Conservation (phyloP, 2,888 invertebrate species). For the Chelonus formosanus region DNA sequence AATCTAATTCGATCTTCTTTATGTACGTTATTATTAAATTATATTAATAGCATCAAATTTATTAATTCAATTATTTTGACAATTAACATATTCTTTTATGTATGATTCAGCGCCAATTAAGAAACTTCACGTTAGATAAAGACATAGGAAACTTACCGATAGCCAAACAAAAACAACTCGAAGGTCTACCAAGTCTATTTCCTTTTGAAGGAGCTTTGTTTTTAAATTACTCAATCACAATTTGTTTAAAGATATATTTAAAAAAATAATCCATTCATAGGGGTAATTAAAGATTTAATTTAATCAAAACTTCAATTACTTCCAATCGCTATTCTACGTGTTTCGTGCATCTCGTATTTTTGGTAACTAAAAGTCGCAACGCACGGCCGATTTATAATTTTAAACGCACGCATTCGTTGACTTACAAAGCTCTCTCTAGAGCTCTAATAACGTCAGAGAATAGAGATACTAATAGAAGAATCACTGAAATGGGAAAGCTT, state of each 20-base stretch:
- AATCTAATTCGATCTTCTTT: not conserved
- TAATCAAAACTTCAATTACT: slow-evolving; percentile 11
- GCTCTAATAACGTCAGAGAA: slow-evolving; percentile 3
- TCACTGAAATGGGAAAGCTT: too few relatives aligned
- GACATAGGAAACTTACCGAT: too few relatives aligned
- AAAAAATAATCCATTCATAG: not conserved
- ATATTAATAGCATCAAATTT: not conserved
- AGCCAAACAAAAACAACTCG: too few relatives aligned
- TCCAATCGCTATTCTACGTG: slow-evolving; percentile 43
- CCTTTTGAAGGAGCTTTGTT: too few relatives aligned
- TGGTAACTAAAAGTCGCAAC: slow-evolving; percentile 45
- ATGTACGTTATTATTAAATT: too few relatives aligned
- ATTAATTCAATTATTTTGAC: too few relatives aligned
- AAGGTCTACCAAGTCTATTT: too few relatives aligned
- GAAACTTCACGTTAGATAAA: too few relatives aligned
- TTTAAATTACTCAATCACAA: not conserved
- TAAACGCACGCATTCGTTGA: slow-evolving; percentile 45
- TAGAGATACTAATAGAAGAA: too few relatives aligned
- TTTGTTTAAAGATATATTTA: slow-evolving; percentile 1
- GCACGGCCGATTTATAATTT: slow-evolving; percentile 48
- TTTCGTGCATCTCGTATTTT: slow-evolving; percentile 47
- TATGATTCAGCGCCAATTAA: too few relatives aligned
- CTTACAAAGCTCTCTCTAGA: slow-evolving; percentile 37
- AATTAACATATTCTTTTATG: too few relatives aligned
- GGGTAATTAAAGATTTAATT: slow-evolving; percentile 1